These are phyloP conservation scores for Charina bottae DNA, from an alignment of 2,113 vertebrate species.

Conservation along the genomic window DNA sequence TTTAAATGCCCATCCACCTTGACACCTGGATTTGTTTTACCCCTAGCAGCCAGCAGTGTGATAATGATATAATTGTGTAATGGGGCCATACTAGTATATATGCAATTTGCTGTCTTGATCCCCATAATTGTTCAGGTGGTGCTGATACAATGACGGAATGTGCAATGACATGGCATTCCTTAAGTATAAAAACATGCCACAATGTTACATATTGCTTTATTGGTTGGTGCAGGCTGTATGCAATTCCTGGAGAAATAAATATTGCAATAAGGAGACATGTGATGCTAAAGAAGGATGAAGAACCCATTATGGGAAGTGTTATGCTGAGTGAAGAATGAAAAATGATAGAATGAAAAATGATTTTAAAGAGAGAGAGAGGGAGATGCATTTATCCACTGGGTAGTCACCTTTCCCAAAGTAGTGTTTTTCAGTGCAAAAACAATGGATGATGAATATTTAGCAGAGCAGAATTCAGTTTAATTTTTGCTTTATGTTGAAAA, in stretches of 20 bases:
- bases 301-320: neutral
- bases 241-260: neutral
- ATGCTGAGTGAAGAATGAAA: neutral
- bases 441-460: constrained; percentile 2
- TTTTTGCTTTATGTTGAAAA: constrained; percentile 1
- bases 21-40: neutral
- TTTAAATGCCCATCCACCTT: neutral
- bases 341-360: neutral
- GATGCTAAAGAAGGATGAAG: neutral
- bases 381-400: neutral
- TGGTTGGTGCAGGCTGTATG: neutral
- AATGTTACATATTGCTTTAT: neutral
- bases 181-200: neutral
- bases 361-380: neutral
- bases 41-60: neutral
- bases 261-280: neutral
- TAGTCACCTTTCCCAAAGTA: neutral
- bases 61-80: neutral
- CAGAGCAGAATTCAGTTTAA: neutral
- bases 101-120: neutral
- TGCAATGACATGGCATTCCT: neutral
- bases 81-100: neutral
- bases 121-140: neutral
- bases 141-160: neutral
- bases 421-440: neutral